Base-by-base conservation (phyloP, 92 coral and sea anemone genomes). In the Umimayanthus kanabou region DNA sequence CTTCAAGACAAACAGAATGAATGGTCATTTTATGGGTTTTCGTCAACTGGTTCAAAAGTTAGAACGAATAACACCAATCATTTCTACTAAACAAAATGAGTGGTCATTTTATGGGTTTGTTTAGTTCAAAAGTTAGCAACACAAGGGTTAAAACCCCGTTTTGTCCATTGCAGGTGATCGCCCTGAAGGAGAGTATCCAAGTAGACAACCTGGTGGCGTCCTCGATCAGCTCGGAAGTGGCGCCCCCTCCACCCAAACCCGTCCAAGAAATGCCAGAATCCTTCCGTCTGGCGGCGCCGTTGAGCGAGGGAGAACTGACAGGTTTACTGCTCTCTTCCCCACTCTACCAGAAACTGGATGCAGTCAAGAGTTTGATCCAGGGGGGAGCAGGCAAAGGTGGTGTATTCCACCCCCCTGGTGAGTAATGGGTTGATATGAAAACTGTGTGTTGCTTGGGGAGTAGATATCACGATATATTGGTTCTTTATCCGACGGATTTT, bases 271-370 rank as follows among this genome's bases (percentile, higher is more conserved):
- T 97, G 97, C 99, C 99, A 86, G 94, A 91, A 28, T 91, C 97
- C 53, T 97, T 93, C 89, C 99, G 98, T 75, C 90, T 97, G 85
- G 97, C 98, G 67, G 99, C 99, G 77, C 99, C 99, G n/a, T 39
- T 97, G 64, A 92, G 96, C 57, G 99, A 97, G 58, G 95, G 99
- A 76, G 98, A 97, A 88, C 80, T 97, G 91, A 96, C 99, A 5
- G 81, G 92, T 13, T 91, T 97, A 77, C 85, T 97, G 72, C 93
- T 97, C 69, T 89, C 98, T n/a, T 97, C 99, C 23, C 99, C 99
- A 49, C 90, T 97, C 80, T 97, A 97, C 79, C 99, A 97, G 94
- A 97, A 97, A 82, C 90, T 97, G 29, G 98, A 97, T 65, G 91
- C 94, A 82, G 94, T 97, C 93, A 93, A 94, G 82, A 93, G 91